These are phyloP conservation scores for Elgaria multicarinata DNA, from an alignment of 2,113 vertebrate species.

Conservation along the genomic window DNA sequence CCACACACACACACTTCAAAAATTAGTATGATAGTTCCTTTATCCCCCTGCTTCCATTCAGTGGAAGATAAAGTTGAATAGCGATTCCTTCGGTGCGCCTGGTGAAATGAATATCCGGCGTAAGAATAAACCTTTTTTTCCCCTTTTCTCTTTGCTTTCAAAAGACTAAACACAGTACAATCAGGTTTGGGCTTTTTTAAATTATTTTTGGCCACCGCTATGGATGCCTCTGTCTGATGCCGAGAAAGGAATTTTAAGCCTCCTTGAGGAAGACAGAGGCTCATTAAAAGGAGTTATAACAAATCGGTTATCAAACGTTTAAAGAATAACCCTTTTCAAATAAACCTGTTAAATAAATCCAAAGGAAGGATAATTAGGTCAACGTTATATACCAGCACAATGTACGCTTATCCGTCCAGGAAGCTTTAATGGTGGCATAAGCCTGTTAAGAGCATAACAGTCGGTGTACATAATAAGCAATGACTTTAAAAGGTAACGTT, in stretches of 20 bases:
- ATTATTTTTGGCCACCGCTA: conserved; percentile 32
- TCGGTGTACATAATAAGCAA: conserved; percentile 52
- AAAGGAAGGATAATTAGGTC: conserved; percentile 75
- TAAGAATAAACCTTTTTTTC: conserved; percentile 66
- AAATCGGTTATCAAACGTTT: conserved; percentile 74
- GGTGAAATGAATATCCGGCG: conserved; percentile 50
- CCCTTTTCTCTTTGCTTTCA: too few species aligned
- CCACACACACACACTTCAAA: conserved; percentile 55
- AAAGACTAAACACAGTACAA: conserved; percentile 62
- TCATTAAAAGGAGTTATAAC: conserved; percentile 76
- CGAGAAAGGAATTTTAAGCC: conserved; percentile 69
- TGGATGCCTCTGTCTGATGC: conserved; percentile 56
- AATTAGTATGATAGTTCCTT: conserved; percentile 66
- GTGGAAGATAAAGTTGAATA: conserved; percentile 60
- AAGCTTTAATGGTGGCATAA: conserved; percentile 64
- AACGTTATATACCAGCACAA: conserved; percentile 67
- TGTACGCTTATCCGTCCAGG: conserved; percentile 55
- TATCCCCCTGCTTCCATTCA: conserved; percentile 53
- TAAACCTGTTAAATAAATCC: conserved; percentile 79
- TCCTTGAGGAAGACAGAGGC: conserved; percentile 67
- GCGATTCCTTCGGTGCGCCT: conserved; percentile 19
- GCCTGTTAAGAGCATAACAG: conserved; percentile 60
- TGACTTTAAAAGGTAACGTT: conserved; percentile 58
- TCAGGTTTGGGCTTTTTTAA: too few species aligned
- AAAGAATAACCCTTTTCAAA: conserved; percentile 78